Conservation (phyloP, 2,113 vertebrate genomes). For the Sylvia atricapilla region DNA sequence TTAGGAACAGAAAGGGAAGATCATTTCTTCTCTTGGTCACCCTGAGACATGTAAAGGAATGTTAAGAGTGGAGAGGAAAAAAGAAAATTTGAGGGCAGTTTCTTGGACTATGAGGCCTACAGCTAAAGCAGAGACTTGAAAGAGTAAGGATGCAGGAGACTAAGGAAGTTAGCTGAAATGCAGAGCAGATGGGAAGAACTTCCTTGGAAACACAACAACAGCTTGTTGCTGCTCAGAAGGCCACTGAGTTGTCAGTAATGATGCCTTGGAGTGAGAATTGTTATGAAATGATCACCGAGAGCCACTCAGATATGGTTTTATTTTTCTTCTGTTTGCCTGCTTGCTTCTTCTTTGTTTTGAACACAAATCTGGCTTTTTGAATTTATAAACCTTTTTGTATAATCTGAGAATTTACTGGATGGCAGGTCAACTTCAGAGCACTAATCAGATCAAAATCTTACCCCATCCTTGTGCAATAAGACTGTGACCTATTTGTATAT, state of each 20-base stretch:
- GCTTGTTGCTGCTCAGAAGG: not conserved
- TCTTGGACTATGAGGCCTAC: not conserved
- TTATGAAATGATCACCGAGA: not conserved
- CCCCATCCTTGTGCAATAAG: not conserved
- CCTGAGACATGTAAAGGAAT: not conserved
- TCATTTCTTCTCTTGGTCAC: not conserved
- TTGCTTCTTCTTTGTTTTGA: not conserved
- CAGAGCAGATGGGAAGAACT: not conserved
- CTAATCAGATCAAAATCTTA: not conserved
- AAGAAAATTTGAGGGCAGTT: not conserved
- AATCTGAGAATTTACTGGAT: not conserved
- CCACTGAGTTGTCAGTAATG: not conserved
- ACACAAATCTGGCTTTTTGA: not conserved
- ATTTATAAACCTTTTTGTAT: not conserved
- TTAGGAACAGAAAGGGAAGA: not conserved
- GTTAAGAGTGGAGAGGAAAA: not conserved
- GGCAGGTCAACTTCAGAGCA: not conserved
- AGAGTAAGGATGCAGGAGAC: not conserved
- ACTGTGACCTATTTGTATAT: not conserved
- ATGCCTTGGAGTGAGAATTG: not conserved
- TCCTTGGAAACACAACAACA: not conserved
- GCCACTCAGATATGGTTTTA: not conserved
- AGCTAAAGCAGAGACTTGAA: not conserved
- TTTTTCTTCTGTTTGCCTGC: not conserved
- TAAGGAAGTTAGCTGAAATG: not conserved